Conservation (phyloP, 1,140 invertebrate genomes). For the Pogonomyrmex barbatus region DNA sequence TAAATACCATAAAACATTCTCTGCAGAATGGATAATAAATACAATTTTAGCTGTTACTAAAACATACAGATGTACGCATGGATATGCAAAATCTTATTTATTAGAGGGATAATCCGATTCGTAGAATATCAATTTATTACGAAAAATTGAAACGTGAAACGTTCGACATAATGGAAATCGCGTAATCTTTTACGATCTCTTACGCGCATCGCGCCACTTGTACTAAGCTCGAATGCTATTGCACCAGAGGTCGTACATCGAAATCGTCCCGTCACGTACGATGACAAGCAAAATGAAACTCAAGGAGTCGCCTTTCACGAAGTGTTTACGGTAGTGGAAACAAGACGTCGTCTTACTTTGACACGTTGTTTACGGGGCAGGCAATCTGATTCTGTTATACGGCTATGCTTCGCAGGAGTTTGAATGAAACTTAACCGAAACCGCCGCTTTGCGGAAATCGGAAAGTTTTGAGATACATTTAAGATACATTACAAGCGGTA, state of each 20-base stretch:
- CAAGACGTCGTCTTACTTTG: slow-evolving; percentile 58
- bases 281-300: slow-evolving; percentile 49
- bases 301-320: slow-evolving; percentile 66
- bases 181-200: slow-evolving; percentile 9
- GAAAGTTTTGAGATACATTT: background rate
- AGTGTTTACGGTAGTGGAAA: slow-evolving; percentile 32
- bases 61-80: background rate
- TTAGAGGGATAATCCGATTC: background rate
- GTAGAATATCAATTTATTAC: background rate
- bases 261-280: slow-evolving; percentile 22
- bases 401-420: background rate
- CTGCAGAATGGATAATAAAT: background rate
- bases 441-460: background rate
- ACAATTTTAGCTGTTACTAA: background rate
- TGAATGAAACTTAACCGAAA: slow-evolving; percentile 45
- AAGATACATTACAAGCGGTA: background rate
- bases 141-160: background rate
- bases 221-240: slow-evolving; percentile 39
- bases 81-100: background rate
- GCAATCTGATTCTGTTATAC: slow-evolving; percentile 31
- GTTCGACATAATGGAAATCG: background rate
- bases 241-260: slow-evolving; percentile 21
- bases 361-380: slow-evolving; percentile 62
- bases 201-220: slow-evolving; percentile 20
- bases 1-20: background rate